Percentiles rank a stretch among this genome's conserved stretches.
phyloP scores from a whole-genome alignment of 2,113 vertebrate species.

The Plectropomus leopardus region DNA sequence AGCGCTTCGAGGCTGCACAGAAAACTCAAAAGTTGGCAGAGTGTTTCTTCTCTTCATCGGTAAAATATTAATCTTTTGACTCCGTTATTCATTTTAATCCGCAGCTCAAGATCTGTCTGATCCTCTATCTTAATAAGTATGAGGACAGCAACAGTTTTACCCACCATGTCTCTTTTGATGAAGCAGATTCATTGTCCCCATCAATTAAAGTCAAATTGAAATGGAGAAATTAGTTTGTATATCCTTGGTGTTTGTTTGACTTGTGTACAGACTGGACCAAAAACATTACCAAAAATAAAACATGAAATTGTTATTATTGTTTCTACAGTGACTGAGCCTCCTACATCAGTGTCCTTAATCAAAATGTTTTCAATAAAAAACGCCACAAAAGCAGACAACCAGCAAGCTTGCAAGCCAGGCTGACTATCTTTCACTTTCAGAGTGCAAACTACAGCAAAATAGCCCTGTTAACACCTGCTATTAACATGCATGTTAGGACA shows the following conservation, averaged over 20 bases:
- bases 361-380: neutral
- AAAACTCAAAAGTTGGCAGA: neutral
- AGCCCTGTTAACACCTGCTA: too few relatives aligned
- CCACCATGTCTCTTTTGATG: neutral
- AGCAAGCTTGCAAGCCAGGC: neutral
- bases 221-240: neutral
- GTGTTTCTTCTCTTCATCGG: neutral
- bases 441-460: neutral
- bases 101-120: neutral
- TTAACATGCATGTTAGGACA: too few relatives aligned
- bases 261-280: neutral
- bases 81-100: constrained; percentile 4
- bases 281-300: neutral
- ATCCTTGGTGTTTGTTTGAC: neutral
- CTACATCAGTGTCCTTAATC: neutral
- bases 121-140: constrained; percentile 5
- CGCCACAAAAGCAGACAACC: neutral
- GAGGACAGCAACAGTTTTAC: neutral
- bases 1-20: neutral
- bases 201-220: neutral
- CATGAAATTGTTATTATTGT: neutral
- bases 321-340: neutral
- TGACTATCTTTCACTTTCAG: neutral
- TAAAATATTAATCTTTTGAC: neutral
- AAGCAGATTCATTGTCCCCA: neutral